phyloP scores from a whole-genome alignment of 1,140 invertebrate genomes.

The Oscheius sp. region DNA sequence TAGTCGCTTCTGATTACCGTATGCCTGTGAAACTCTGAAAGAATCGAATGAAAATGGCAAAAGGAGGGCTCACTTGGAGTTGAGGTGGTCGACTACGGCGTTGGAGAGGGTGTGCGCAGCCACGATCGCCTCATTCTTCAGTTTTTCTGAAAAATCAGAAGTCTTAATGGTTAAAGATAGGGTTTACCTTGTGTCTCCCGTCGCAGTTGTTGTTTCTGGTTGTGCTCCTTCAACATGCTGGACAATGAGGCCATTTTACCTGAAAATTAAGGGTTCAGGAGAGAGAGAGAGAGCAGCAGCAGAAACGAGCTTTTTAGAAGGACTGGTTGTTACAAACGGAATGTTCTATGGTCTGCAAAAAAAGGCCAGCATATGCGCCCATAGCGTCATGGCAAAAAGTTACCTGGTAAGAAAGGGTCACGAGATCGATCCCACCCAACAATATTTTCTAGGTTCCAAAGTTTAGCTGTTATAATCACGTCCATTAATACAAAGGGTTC shows the following conservation, averaged over 20 bases:
- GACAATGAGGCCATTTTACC: slow-evolving; percentile 17
- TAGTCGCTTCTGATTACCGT: slow-evolving; percentile 92
- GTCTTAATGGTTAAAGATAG: neutral
- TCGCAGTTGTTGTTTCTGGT: slow-evolving; percentile 72
- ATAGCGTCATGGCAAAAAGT: no score
- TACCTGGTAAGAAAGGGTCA: no score
- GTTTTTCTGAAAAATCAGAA: slow-evolving; percentile 72
- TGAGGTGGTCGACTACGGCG: slow-evolving; percentile 90
- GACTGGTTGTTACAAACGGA: no score
- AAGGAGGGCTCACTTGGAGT: slow-evolving; percentile 77
- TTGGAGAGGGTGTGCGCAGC: slow-evolving; percentile 87
- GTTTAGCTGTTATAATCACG: no score
- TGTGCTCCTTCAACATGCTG: slow-evolving; percentile 73
- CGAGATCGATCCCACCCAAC: no score
- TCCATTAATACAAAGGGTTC: no score
- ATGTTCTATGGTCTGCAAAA: no score
- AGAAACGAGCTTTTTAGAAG: no score
- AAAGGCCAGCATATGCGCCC: no score
- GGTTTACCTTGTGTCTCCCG: slow-evolving; percentile 78
- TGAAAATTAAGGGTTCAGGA: no score
- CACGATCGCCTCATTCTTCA: slow-evolving; percentile 85
- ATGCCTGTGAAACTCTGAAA: slow-evolving; percentile 87
- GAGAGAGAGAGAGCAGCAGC: no score
- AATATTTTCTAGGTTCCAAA: no score
- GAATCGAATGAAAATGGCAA: slow-evolving; percentile 25